A percentile compares a stretch with the other conserved stretches of the same genome.
Evolutionary conservation across 2,888 invertebrate species (phyloP).

Genomic region (Lasioglossum pauxillum): DNA sequence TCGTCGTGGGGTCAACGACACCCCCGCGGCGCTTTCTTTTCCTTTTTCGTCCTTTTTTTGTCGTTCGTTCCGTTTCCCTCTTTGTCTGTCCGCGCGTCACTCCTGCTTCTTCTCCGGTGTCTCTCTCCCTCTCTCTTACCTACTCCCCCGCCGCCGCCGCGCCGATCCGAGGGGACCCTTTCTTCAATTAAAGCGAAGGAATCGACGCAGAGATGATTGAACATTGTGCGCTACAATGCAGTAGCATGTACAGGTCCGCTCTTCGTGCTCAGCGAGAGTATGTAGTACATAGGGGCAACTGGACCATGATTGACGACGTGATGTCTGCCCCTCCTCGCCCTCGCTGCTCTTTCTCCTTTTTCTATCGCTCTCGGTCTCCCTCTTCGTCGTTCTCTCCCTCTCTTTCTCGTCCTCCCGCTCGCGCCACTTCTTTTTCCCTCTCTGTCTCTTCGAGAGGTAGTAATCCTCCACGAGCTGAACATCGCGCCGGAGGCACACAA

Average conservation of each 20-base stretch:
- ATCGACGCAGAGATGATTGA: slow-evolving; percentile 76
- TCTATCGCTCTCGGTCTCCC: slow-evolving; percentile 14
- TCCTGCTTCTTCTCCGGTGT: slow-evolving; percentile 37
- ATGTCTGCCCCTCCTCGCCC: slow-evolving; percentile 66
- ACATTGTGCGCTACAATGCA: slow-evolving; percentile 76
- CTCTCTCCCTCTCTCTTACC: slow-evolving; percentile 35
- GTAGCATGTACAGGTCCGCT: slow-evolving; percentile 73
- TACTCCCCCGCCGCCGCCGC: slow-evolving; percentile 21
- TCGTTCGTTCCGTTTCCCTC: slow-evolving; percentile 34
- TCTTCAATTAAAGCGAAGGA: slow-evolving; percentile 78
- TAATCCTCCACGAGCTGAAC: slow-evolving; percentile 78
- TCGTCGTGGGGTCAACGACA: slow-evolving; percentile 82
- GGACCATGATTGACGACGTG: slow-evolving; percentile 83
- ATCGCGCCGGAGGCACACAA: slow-evolving; percentile 78
- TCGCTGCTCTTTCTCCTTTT: slow-evolving; percentile 31
- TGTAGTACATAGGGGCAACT: slow-evolving; percentile 80
- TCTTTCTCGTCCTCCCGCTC: slow-evolving; percentile 38
- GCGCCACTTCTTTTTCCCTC: slow-evolving; percentile 40
- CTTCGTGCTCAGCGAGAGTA: slow-evolving; percentile 69
- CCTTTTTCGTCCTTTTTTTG: slow-evolving; percentile 45
- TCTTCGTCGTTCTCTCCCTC: slow-evolving; percentile 12
- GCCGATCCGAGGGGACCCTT: slow-evolving; percentile 65
- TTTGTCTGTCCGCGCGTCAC: slow-evolving; percentile 22
- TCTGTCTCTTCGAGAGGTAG: slow-evolving; percentile 72
- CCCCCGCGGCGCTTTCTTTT: slow-evolving; percentile 71